phyloP scores from a whole-genome alignment of 35 echinoderm and acorn worm species.

The Strongylocentrotus purpuratus region DNA sequence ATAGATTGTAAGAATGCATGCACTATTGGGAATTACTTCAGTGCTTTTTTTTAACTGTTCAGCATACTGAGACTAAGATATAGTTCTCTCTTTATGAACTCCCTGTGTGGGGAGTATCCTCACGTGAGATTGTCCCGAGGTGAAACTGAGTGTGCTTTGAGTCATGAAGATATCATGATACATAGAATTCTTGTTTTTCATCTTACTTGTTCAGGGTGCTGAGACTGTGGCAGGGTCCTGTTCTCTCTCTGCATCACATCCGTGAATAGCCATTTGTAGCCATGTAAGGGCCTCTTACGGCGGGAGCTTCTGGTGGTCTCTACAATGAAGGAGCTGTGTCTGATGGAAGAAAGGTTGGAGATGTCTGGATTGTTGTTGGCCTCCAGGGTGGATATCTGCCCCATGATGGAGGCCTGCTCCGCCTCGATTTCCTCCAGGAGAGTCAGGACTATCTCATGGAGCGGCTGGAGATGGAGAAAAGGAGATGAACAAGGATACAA shows the following conservation, averaged over 20 bases:
- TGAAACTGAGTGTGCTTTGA: too few species aligned
- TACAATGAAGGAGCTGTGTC: neutral
- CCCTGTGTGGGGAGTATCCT: too few species aligned
- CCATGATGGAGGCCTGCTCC: slow-evolving; percentile 34
- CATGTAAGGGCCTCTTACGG: neutral
- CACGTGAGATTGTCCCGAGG: too few species aligned
- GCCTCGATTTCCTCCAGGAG: slow-evolving; percentile 75
- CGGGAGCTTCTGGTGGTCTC: neutral
- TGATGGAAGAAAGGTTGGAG: neutral
- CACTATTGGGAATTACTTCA: too few species aligned
- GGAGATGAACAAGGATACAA: neutral
- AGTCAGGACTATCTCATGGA: slow-evolving; percentile 75
- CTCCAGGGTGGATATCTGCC: neutral
- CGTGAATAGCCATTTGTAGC: neutral
- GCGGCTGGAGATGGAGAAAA: slow-evolving; percentile 46
- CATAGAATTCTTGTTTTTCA: too few species aligned
- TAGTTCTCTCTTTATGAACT: too few species aligned
- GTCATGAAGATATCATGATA: too few species aligned
- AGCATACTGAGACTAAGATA: too few species aligned
- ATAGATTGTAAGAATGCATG: too few species aligned
- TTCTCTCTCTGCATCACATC: neutral
- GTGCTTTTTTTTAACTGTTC: too few species aligned
- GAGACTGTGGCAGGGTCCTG: neutral
- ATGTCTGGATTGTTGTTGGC: neutral
- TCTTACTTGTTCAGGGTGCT: neutral